Base-by-base conservation (phyloP, 2,797 vertebrate species). In the Labroides dimidiatus region DNA sequence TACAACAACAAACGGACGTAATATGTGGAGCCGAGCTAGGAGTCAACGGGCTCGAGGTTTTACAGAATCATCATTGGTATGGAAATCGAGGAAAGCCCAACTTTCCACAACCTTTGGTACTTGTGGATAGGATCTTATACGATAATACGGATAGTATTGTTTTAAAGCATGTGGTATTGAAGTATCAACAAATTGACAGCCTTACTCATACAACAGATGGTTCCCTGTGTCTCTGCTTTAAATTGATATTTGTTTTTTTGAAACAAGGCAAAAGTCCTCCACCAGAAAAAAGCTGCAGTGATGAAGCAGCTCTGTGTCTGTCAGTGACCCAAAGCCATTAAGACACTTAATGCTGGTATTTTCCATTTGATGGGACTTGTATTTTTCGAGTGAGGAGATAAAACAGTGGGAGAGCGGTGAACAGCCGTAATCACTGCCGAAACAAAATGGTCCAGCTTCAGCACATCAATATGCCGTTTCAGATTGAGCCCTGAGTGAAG, bases 301-400 rank as follows among this genome's bases (percentile, higher is more conserved):
- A 45, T 68, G 24, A 63, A 72, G 17, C 27, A 33, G n/a, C 44
- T 69, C 57, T 41, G 24, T 43, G 45, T 67, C 68, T 80, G 42
- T 68, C 50, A 51, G 61, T 71, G 62, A 76, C 59, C 78, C 13
- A 51, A 63, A 72, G 55, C 76, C 77, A 86, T 84, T 78, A 80
- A 69, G 63, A 72, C 63, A 73, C 72, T 79, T 75, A 73, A 69
- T 74, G 67, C 15, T 69, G 64, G 45, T 80, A 49, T 78, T 75
- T 80, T 77, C 54, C 42, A 58, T 75, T 50, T 65, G 66, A 61
- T 75, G 63, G 65, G 57, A 57, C 58, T 55, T 52, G 56, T 50
- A 23, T 62, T 48, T 74, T 68, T 71, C 6, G 12, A 84, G 67
- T 63, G 68, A 57, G 47, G 59, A 64, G 65, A 60, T 62, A 41